These are phyloP conservation scores for Colaptes auratus DNA, from an alignment of 2,113 vertebrate species.

Conservation along the genomic window DNA sequence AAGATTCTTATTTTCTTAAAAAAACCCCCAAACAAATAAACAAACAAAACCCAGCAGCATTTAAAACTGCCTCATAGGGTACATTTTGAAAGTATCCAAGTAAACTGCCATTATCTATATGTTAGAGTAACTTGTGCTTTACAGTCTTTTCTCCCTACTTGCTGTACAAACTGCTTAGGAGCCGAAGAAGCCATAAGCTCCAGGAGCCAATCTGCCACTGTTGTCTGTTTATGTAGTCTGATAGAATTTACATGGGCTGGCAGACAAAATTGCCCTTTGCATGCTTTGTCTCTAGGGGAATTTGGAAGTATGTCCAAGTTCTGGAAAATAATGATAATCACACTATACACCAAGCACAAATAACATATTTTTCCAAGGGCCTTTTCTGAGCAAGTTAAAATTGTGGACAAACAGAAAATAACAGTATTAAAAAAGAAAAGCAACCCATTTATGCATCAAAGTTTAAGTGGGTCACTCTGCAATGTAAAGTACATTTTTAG, in stretches of 20 bases:
- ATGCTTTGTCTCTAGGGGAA: conserved; percentile 25
- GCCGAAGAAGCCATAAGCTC: conserved; percentile 6
- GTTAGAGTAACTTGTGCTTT: neutral
- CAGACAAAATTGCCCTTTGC: conserved; percentile 52
- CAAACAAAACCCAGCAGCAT: neutral
- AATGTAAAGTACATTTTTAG: conserved; percentile 58
- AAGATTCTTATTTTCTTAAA: neutral
- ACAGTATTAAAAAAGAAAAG: neutral
- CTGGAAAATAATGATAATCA: conserved; percentile 22
- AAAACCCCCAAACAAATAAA: neutral
- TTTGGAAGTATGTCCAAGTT: conserved; percentile 35
- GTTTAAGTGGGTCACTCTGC: conserved; percentile 64
- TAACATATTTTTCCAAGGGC: neutral
- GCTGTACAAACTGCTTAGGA: conserved; percentile 11
- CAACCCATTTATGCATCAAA: conserved; percentile 9
- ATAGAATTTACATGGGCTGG: conserved; percentile 40
- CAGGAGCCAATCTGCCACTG: conserved; percentile 46
- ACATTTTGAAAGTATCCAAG: neutral
- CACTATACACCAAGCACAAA: neutral
- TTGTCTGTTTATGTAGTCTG: conserved; percentile 42
- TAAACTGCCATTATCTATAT: neutral
- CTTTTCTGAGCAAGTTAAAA: neutral
- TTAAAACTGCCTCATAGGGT: neutral
- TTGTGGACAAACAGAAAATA: neutral
- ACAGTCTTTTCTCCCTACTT: neutral